Percentiles rank a stretch among this genome's conserved stretches.
phyloP scores from a whole-genome alignment of 2,113 vertebrate species.

The Morone saxatilis region DNA sequence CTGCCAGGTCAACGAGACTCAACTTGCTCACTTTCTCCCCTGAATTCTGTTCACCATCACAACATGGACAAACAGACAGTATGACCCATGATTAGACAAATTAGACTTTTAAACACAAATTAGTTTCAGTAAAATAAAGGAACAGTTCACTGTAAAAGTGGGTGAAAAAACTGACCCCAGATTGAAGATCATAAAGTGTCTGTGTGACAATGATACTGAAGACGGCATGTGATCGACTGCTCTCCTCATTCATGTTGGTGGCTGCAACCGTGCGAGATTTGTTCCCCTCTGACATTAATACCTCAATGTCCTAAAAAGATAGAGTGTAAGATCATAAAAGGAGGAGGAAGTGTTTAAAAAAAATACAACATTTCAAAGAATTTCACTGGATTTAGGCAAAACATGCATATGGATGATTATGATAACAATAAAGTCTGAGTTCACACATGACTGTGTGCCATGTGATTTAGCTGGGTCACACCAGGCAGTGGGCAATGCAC shows the following conservation, averaged over 20 bases:
- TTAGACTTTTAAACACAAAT: background rate
- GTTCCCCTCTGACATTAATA: conserved; percentile 91
- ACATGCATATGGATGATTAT: conserved; percentile 13
- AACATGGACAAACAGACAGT: background rate
- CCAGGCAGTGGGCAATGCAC: conserved; percentile 36
- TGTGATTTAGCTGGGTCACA: conserved; percentile 54
- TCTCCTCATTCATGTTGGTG: conserved; percentile 95
- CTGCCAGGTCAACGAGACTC: conserved; percentile 97
- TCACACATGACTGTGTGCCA: conserved; percentile 21
- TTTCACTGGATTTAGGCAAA: background rate
- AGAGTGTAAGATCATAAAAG: background rate
- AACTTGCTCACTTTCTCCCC: conserved; percentile 98
- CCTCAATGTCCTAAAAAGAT: conserved; percentile 86
- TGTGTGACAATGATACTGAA: conserved; percentile 84
- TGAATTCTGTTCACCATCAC: conserved; percentile 79
- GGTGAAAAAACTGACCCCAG: conserved; percentile 71
- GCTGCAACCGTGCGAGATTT: conserved; percentile 95
- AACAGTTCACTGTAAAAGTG: background rate
- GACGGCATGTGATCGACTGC: conserved; percentile 81
- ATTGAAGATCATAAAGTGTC: conserved; percentile 79
- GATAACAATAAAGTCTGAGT: conserved; percentile 19
- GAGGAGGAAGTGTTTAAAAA: background rate
- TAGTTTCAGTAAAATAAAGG: background rate
- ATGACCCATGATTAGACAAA: background rate
- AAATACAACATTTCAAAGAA: background rate